Percentiles rank a stretch among this genome's conserved stretches.
Conservation (phyloP, 1,140 invertebrate genomes). For the Lasaia peninsularis region DNA sequence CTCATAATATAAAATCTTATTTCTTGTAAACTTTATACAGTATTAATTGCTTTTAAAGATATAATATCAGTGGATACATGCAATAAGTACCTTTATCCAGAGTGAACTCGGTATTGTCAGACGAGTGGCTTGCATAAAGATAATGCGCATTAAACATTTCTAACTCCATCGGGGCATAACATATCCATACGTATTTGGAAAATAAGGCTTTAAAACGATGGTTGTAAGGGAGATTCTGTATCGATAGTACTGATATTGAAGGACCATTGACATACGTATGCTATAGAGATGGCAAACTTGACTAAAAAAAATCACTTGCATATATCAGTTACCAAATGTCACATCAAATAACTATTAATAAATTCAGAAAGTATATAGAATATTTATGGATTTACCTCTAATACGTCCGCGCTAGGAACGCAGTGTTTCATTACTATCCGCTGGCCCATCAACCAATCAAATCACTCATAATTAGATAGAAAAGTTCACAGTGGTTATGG, state of each 20-base stretch:
- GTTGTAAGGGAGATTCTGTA: conserved; percentile 42
- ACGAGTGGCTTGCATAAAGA: conserved; percentile 74
- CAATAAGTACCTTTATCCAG: conserved; percentile 55
- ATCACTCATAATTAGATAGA: no score
- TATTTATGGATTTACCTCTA: no score
- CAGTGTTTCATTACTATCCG: no score
- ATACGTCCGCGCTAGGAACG: no score
- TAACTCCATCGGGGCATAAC: conserved; percentile 48
- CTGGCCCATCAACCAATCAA: no score
- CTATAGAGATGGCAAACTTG: no score
- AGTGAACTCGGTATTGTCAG: conserved; percentile 64
- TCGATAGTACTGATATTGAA: conserved; percentile 34
- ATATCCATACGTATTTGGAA: conserved; percentile 29
- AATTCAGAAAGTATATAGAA: no score
- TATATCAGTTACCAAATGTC: no score
- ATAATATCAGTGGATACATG: conserved; percentile 57
- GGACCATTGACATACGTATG: conserved; percentile 59
- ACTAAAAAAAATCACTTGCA: no score
- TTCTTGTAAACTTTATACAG: neutral
- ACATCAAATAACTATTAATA: no score
- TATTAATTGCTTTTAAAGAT: conserved; percentile 41
- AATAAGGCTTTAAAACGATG: conserved; percentile 34
- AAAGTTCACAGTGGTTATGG: no score
- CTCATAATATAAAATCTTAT: neutral
- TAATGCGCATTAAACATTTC: conserved; percentile 65